A percentile compares a stretch with the other conserved stretches of the same genome.
Conservation (phyloP, 2,888 invertebrate species). For the Herminia tarsipennalis region DNA sequence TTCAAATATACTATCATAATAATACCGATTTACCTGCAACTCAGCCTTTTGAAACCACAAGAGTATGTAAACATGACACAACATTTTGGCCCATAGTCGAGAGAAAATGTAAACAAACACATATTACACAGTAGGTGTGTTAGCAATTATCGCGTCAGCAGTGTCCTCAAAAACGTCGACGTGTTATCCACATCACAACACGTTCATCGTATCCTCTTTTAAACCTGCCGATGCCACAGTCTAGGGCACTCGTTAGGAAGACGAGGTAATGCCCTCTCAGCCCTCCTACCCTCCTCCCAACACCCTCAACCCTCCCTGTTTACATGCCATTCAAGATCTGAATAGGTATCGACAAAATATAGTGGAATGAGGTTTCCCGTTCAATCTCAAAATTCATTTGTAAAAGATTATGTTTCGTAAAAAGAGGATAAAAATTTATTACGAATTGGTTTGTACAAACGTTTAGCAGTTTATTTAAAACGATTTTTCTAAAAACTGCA, state of each 20-base stretch:
- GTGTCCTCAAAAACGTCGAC: neutral
- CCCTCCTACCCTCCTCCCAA: neutral
- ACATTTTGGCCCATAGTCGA: neutral
- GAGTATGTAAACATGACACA: neutral
- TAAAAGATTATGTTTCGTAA: too few species aligned
- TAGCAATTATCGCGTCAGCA: constrained; percentile 3
- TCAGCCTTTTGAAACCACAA: neutral
- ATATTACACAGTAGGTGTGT: neutral
- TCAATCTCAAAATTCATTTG: neutral
- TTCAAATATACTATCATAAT: neutral
- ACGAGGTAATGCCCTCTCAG: constrained; percentile 31
- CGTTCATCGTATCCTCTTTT: constrained; percentile 20
- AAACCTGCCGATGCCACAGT: constrained; percentile 38
- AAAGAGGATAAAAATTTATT: too few species aligned
- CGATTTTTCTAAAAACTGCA: too few species aligned
- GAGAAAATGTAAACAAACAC: neutral
- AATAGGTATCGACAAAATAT: constrained; percentile 8
- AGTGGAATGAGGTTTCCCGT: neutral
- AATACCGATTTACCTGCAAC: neutral
- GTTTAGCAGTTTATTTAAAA: too few species aligned
- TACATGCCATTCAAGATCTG: constrained; percentile 11
- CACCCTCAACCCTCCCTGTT: constrained; percentile 1
- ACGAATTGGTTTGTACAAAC: too few species aligned
- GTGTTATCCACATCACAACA: constrained; percentile 2
- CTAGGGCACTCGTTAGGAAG: constrained; percentile 40